These are phyloP conservation scores for Galeopterus variegatus DNA, from an alignment of 2,113 vertebrate genomes.

Conservation along the genomic window DNA sequence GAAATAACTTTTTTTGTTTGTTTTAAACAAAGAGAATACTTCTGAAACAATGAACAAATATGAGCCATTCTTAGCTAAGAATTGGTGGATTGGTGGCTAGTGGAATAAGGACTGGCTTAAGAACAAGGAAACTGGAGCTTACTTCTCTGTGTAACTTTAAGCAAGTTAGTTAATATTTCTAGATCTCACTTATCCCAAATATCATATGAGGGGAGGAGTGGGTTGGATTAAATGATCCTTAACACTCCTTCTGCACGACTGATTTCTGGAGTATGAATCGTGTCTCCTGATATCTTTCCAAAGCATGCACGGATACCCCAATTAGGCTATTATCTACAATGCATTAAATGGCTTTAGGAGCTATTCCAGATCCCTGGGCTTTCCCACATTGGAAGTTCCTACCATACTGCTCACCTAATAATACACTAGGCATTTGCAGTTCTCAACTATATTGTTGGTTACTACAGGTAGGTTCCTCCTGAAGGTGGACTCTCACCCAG, in stretches of 20 bases:
- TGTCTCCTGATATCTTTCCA: background rate
- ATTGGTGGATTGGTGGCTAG: background rate
- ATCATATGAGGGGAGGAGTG: background rate
- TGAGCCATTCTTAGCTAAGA: background rate
- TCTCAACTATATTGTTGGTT: background rate
- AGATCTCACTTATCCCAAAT: background rate
- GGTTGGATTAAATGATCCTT: background rate
- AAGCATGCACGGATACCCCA: background rate
- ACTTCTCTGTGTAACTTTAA: constrained; percentile 40
- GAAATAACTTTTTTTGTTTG: background rate
- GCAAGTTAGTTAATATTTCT: constrained; percentile 22
- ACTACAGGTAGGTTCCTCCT: background rate
- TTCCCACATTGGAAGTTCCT: accelerated
- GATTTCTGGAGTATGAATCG: background rate
- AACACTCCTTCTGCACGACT: background rate
- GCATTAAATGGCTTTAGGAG: background rate
- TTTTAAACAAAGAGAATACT: background rate
- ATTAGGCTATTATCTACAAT: background rate
- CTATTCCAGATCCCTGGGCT: background rate
- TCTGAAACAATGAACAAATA: background rate
- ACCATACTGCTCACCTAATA: background rate
- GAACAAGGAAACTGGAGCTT: background rate
- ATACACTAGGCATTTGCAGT: background rate
- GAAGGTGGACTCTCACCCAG: background rate
- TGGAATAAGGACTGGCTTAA: background rate